A percentile compares a stretch with the other conserved stretches of the same genome.
Conservation (phyloP, 2,888 invertebrate species). For the Rhogogaster chlorosoma region DNA sequence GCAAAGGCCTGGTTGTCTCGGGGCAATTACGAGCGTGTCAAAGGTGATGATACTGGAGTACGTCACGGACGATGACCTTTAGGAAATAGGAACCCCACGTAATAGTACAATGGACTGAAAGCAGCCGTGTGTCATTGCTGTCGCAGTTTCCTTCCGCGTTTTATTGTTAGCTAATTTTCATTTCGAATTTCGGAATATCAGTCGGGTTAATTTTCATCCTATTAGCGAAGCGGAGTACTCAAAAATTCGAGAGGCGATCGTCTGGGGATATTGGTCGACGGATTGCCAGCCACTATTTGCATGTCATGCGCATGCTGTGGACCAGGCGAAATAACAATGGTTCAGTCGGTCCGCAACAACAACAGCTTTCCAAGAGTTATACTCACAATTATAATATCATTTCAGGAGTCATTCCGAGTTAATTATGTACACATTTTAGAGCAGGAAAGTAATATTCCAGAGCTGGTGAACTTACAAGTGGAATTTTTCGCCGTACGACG, state of each 20-base stretch:
- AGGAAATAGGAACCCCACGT: background rate
- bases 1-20: slow-evolving; percentile 28
- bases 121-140: background rate
- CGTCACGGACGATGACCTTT: slow-evolving; percentile 38
- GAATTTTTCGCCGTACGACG: background rate
- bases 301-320: background rate
- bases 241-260: background rate
- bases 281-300: background rate
- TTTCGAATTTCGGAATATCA: background rate
- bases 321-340: slow-evolving; percentile 5
- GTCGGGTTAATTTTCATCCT: background rate
- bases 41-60: slow-evolving; percentile 29
- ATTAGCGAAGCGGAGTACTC: background rate
- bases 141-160: background rate
- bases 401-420: slow-evolving; percentile 42
- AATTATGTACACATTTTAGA: slow-evolving; percentile 41
- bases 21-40: slow-evolving; percentile 40
- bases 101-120: background rate
- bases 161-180: background rate
- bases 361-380: slow-evolving; percentile 43
- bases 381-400: slow-evolving; percentile 45
- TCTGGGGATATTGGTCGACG: background rate
- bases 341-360: slow-evolving; percentile 8
- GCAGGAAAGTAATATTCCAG: slow-evolving; percentile 13
- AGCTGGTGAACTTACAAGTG: slow-evolving; percentile 35